Base-by-base conservation (phyloP, 2,888 invertebrate species). In the Oligia strigilis region DNA sequence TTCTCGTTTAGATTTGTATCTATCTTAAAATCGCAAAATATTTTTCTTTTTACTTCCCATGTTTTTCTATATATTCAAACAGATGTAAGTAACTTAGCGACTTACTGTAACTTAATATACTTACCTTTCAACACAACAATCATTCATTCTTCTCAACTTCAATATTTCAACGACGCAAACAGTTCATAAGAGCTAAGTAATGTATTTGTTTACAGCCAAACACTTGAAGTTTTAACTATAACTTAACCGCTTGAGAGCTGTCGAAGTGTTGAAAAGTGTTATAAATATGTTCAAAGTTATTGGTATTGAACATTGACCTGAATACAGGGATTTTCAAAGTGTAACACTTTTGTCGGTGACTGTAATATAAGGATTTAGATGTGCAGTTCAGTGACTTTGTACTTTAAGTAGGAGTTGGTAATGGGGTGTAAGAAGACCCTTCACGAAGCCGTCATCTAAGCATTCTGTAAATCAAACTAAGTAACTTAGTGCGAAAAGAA, bases 241-340 rank as follows among this genome's bases (percentile, higher is more conserved):
- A 83, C 60, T 84, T 83, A 83, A 82, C 78, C 77, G 73, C 78
- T 84, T 36, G 46, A 72, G 81, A 77, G 29, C 72, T 75, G 72
- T 83, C 77, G 71, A 86, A 86, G 82, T 81, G 81, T 80, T 88
- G 76, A 90, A 88, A 84, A 79, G 85, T 70, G 75, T 77, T 70
- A 75, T 86, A 83, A 78, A 78, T 78, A 69, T 75, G 62, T 77
- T 72, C 4, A 29, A 23, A 88, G 74, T 72, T 80, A 80, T 83
- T 76, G 76, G 6, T 77, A 62, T 83, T 73, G 75, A 67, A 69
- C 67, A 40, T 79, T 83, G 84, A 60, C 82, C 82, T 70, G 40
- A 60, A 71, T 75, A 62, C 19, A 11, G 6, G 1, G 46, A 14
- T 46, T 82, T 72, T 64, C 74, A 71, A 72, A 77, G 65, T 23